Percentiles rank a stretch among this genome's conserved stretches.
Evolutionary conservation across 2,113 vertebrate genomes (phyloP).

Genomic region (Psophia crepitans): DNA sequence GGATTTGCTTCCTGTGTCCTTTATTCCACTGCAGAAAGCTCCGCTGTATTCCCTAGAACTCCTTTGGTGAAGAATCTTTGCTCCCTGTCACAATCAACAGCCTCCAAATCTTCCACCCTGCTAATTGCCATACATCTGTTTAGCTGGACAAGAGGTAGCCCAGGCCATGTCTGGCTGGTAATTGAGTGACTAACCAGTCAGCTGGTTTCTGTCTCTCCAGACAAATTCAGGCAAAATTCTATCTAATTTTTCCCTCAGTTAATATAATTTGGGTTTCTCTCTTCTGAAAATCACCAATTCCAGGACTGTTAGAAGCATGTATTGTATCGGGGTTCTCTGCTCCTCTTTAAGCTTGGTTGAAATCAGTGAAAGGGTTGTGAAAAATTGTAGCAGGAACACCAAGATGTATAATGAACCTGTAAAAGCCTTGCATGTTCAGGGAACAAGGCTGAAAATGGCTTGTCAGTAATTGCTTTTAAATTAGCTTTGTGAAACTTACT

Average conservation of each 20-base stretch:
- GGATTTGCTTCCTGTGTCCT: neutral
- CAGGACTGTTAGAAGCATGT: neutral
- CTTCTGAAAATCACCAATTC: neutral
- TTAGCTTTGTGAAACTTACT: neutral
- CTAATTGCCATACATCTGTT: neutral
- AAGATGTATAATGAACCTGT: neutral
- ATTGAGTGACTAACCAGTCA: neutral
- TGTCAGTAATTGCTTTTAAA: conserved; percentile 1
- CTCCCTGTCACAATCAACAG: neutral
- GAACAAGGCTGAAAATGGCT: neutral
- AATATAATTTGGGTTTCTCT: neutral
- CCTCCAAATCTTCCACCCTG: neutral
- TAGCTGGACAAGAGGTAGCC: neutral
- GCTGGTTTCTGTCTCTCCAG: neutral
- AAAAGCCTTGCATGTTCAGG: neutral
- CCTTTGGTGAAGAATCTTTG: neutral
- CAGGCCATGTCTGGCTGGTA: neutral
- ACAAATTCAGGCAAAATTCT: neutral
- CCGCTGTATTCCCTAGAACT: neutral
- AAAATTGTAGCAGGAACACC: neutral
- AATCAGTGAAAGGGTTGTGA: neutral
- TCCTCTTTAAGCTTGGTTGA: neutral
- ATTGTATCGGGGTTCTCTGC: neutral
- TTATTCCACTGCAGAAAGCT: neutral
- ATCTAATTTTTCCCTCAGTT: neutral